phyloP scores from a whole-genome alignment of 2,113 vertebrate genomes.

The Guaruba guarouba region DNA sequence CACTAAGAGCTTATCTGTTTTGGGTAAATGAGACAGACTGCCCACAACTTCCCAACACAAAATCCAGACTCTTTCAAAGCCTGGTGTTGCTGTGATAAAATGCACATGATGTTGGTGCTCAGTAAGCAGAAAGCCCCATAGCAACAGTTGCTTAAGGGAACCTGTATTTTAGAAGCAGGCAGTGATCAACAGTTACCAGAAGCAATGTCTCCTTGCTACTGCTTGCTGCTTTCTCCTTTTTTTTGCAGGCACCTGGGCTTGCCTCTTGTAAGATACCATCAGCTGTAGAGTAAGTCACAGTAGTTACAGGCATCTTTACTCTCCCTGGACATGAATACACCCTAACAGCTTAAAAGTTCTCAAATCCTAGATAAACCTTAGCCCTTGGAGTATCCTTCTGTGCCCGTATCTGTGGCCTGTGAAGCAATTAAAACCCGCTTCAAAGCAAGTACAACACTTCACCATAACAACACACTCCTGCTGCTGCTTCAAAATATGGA shows the following conservation, averaged over 20 bases:
- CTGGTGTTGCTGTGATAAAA: background rate
- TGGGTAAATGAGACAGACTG: background rate
- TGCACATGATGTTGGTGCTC: background rate
- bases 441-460: background rate
- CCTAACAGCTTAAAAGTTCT: background rate
- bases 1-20: background rate
- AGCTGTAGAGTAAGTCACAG: background rate
- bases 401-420: background rate
- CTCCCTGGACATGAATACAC: background rate
- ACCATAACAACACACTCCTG: background rate
- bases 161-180: background rate
- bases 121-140: background rate
- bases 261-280: background rate
- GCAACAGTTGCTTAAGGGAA: background rate
- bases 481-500: background rate
- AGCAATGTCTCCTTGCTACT: background rate
- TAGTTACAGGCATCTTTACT: background rate
- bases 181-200: background rate
- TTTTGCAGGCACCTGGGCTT: background rate
- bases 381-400: background rate
- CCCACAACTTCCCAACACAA: background rate
- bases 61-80: background rate
- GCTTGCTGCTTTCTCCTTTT: background rate
- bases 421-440: background rate
- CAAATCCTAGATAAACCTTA: background rate